Percentiles rank a stretch among this genome's conserved stretches.
phyloP scores from a whole-genome alignment of 2,888 invertebrate genomes.

The Dione juno region DNA sequence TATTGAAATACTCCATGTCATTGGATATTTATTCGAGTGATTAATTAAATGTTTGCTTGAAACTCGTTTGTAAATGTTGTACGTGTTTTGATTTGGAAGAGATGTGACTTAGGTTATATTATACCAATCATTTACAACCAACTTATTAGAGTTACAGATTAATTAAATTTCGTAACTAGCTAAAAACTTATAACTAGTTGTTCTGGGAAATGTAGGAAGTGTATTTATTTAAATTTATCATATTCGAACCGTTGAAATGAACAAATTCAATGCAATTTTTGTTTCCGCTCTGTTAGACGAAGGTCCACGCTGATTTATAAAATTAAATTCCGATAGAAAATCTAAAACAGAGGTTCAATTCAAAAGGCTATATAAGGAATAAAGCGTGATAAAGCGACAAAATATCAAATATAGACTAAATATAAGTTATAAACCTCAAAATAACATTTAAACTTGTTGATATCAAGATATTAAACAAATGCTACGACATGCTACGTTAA shows the following conservation, averaged over 20 bases:
- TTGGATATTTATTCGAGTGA: conserved; percentile 26
- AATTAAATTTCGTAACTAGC: not conserved
- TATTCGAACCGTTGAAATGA: no score
- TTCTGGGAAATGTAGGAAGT: not conserved
- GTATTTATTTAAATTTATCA: not conserved
- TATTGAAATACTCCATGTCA: conserved; percentile 16
- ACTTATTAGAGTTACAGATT: conserved; percentile 8
- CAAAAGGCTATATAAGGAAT: no score
- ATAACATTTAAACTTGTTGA: no score
- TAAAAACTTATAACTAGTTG: not conserved
- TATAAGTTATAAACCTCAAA: no score
- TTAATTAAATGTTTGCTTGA: conserved; percentile 30
- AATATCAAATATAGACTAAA: no score
- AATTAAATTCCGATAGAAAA: no score
- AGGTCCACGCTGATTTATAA: no score
- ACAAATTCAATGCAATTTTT: no score
- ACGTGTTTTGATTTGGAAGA: conserved; percentile 15
- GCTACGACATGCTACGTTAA: conserved; percentile 3
- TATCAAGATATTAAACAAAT: not conserved
- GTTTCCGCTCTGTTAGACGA: no score
- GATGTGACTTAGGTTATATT: conserved; percentile 2
- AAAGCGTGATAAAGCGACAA: no score
- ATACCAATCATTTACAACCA: not conserved
- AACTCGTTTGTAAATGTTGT: conserved; percentile 9
- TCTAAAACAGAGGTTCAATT: no score